Evolutionary conservation across 2,888 invertebrate genomes (phyloP).

Genomic region (Spilarctia lutea): DNA sequence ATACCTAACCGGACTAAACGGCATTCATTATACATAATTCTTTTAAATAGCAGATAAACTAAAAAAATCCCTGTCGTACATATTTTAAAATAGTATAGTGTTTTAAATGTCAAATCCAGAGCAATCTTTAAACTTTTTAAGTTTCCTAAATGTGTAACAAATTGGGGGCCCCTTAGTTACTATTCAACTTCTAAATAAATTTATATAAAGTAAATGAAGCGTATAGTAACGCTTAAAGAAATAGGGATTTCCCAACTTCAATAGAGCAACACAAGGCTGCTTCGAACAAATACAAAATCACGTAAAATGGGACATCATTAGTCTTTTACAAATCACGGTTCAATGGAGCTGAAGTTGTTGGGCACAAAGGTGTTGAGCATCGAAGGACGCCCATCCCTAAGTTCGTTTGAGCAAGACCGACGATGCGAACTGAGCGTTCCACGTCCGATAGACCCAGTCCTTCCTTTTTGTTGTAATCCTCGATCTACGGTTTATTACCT

Average conservation of each 20-base stretch:
- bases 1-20: constrained; percentile 3
- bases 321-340: constrained; percentile 66
- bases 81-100: neutral
- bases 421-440: constrained; percentile 52
- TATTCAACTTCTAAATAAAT: neutral
- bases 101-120: neutral
- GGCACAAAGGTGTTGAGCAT: constrained; percentile 68
- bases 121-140: neutral
- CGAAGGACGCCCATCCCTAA: constrained; percentile 38
- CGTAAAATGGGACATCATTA: constrained; percentile 66
- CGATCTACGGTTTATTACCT: constrained; percentile 42
- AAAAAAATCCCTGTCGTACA: neutral
- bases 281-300: constrained; percentile 26
- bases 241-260: constrained; percentile 16
- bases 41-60: neutral
- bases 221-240: neutral
- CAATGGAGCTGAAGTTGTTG: constrained; percentile 64
- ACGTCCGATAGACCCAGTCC: constrained; percentile 39
- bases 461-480: constrained; percentile 46
- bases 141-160: neutral
- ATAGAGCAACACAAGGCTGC: constrained; percentile 20
- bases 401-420: constrained; percentile 51
- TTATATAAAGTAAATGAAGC: neutral
- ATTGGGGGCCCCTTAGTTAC: neutral
- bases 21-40: neutral